Conservation (phyloP, 2,888 invertebrate species). For the Ormyrus pomaceus region DNA sequence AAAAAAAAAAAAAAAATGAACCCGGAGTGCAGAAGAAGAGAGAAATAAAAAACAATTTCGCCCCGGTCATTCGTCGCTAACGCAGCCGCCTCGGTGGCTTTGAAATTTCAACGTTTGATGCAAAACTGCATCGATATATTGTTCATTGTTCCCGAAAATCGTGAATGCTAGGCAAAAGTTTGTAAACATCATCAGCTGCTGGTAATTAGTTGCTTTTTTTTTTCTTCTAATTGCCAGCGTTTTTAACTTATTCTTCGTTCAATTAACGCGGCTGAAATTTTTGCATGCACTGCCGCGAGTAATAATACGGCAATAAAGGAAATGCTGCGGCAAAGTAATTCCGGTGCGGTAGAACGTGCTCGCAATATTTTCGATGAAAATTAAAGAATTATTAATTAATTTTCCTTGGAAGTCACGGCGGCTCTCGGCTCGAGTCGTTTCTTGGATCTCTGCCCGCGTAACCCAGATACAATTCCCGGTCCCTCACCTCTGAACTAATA, state of each 20-base stretch:
- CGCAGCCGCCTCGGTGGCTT: not conserved
- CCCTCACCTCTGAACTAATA: slow-evolving; percentile 25
- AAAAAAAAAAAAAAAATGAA: too few species aligned
- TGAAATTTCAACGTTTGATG: not conserved
- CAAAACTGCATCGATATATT: not conserved
- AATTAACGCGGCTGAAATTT: too few species aligned
- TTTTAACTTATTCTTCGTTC: too few species aligned
- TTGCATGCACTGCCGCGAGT: too few species aligned
- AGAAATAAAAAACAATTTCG: slow-evolving; percentile 33
- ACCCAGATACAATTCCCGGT: slow-evolving; percentile 18
- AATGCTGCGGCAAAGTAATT: not conserved
- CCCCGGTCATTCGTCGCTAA: not conserved
- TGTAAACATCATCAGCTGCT: too few species aligned
- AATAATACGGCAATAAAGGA: too few species aligned
- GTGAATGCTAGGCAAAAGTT: too few species aligned
- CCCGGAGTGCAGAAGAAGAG: too few species aligned
- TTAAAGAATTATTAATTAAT: slow-evolving; percentile 23
- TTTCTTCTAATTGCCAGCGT: too few species aligned
- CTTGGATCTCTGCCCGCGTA: slow-evolving; percentile 23
- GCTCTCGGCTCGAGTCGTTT: not conserved
- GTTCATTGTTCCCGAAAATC: not conserved
- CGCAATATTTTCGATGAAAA: not conserved
- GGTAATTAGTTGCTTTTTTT: too few species aligned
- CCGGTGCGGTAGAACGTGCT: not conserved
- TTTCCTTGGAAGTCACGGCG: too few species aligned